Evolutionary conservation across 2,113 vertebrate species (phyloP), one percentile per base, ranked within the genome.

Genomic region (Oenanthe oenanthe): DNA sequence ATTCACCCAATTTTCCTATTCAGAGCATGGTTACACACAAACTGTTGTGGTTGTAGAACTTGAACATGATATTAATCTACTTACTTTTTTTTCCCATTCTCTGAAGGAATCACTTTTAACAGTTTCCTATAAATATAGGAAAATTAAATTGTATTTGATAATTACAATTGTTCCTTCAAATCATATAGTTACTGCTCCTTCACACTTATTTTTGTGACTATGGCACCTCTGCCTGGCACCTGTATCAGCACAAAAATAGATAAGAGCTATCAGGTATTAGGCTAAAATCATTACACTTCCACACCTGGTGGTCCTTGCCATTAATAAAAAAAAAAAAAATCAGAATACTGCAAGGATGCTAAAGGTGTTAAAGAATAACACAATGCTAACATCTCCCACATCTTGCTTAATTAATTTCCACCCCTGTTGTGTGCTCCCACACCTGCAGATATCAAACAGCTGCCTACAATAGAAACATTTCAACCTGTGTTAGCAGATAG

Each of bases 401-500:
- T 96, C 85, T 62, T 16, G 45, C 76, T 90, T 90, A 65, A 95
- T 89, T 93, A 92, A 92, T 90, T 95, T 42, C 79, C 70, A 86
- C 24, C 92, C 83, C 62, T 79, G 73, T 54, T 19, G 61, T n/a
- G 79, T 47, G 54, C 93, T 88, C 91, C 85, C 93, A 96, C 94
- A 95, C 94, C 92, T 97, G 95, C 67, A 83, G 93, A 57, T 88
- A 96, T 66, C 95, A 92, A 94, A 60, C 85, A 93, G 88, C 94
- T 94, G 92, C 10, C 6, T 56, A 4, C 25, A 77, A 92, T 92
- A 68, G 89, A 92, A 94, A 57, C 82, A 88, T 17, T 83, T 47
- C 6, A 85, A 88, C 81, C 85, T 43, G 50, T 34, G 71, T 63
- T 63, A 60, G 94, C 4, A 4, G 85, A 40, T 34, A 31, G 85